phyloP scores from a whole-genome alignment of 2,797 vertebrate genomes.

The Enteromius argenteus region DNA sequence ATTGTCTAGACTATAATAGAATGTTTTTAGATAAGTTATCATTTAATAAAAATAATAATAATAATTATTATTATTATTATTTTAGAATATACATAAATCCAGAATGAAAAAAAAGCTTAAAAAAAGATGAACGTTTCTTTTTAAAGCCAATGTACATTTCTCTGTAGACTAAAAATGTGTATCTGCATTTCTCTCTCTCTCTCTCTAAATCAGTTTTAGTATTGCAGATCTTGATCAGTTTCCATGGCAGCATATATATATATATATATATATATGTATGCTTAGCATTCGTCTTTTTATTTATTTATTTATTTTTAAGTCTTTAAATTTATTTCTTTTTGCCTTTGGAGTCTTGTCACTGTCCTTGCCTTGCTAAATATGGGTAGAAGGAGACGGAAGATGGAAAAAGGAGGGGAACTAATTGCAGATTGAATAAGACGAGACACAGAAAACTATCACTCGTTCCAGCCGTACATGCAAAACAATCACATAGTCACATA shows the following conservation, averaged over 20 bases:
- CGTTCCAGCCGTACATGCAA: neutral
- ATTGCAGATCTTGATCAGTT: conserved; percentile 67
- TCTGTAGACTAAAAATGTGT: conserved; percentile 28
- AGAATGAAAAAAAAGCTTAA: neutral
- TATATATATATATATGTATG: conserved; percentile 58
- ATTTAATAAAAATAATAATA: too few species aligned
- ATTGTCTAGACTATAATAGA: neutral
- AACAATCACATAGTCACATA: conserved; percentile 10
- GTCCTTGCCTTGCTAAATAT: conserved; percentile 40
- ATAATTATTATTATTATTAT: too few species aligned
- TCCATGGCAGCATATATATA: conserved; percentile 72
- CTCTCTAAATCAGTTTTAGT: conserved; percentile 53
- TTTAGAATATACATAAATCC: neutral
- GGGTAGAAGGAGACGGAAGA: conserved; percentile 44
- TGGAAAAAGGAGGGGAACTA: conserved; percentile 26
- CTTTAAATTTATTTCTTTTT: conserved; percentile 28
- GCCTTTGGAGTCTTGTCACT: neutral
- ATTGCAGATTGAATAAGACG: conserved; percentile 9
- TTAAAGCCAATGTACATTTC: neutral
- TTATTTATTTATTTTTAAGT: conserved; percentile 49
- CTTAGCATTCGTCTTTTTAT: conserved; percentile 62
- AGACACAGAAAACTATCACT: neutral
- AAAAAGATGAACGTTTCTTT: neutral
- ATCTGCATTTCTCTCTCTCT: conserved; percentile 24
- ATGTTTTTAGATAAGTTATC: neutral